These are phyloP conservation scores for Asobara japonica DNA, from an alignment of 1,140 invertebrate genomes.

Conservation along the genomic window DNA sequence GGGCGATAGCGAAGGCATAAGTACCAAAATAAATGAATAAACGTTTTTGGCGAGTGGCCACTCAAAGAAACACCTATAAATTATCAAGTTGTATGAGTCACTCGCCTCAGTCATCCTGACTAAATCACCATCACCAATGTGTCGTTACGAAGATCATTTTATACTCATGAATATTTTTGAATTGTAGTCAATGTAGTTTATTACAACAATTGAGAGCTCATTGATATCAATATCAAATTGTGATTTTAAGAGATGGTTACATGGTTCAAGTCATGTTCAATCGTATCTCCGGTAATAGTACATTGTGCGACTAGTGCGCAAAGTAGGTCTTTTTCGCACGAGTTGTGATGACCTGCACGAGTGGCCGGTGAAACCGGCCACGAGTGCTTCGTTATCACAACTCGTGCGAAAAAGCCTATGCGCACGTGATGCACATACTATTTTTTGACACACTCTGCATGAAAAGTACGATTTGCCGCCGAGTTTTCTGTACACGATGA, in stretches of 20 bases:
- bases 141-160: not conserved
- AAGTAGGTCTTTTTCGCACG: no score
- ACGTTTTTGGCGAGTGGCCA: slow-evolving; percentile 32
- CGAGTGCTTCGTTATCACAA: no score
- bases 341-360: no score
- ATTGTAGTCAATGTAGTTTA: not conserved
- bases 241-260: not conserved
- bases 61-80: slow-evolving; percentile 27
- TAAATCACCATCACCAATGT: not conserved
- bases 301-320: no score
- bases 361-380: no score
- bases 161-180: not conserved
- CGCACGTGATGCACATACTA: no score
- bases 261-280: not conserved
- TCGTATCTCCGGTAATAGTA: no score
- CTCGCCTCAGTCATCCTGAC: not conserved
- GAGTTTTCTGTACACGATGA: no score
- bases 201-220: not conserved
- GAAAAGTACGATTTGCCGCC: no score
- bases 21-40: slow-evolving; percentile 40
- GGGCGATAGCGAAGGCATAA: slow-evolving; percentile 37
- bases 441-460: no score
- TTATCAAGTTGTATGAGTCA: slow-evolving; percentile 31
- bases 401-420: no score
- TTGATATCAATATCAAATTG: not conserved